Conservation (phyloP, 2,888 invertebrate species). For the Cerastis leucographa region DNA sequence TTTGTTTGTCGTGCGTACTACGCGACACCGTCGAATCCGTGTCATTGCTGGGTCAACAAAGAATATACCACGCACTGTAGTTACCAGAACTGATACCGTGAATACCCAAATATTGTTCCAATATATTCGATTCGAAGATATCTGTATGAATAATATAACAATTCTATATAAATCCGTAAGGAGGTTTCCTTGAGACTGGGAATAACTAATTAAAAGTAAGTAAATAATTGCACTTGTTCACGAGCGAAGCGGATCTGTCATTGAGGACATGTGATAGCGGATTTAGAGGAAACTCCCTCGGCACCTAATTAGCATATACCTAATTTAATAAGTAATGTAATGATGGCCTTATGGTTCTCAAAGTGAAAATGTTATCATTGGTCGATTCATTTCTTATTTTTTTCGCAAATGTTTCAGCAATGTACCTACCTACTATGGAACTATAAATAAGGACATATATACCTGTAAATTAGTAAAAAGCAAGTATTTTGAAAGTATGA, state of each 20-base stretch:
- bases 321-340: constrained; percentile 1
- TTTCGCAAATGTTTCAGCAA: no score
- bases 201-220: constrained; percentile 39
- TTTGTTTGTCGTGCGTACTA: neutral
- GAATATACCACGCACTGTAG: constrained; percentile 37
- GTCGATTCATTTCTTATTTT: neutral
- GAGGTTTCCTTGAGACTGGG: constrained; percentile 48
- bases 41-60: constrained; percentile 41
- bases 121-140: constrained; percentile 30
- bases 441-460: neutral
- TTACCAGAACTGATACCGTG: constrained; percentile 41
- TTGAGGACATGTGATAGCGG: constrained; percentile 45
- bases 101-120: constrained; percentile 37
- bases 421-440: neutral
- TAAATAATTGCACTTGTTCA: constrained; percentile 15
- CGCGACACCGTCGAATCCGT: constrained; percentile 12
- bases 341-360: constrained; percentile 27
- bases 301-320: constrained; percentile 2
- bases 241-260: constrained; percentile 35
- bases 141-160: constrained; percentile 44
- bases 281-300: constrained; percentile 41
- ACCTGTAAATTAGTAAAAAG: neutral
- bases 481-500: neutral
- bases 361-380: constrained; percentile 5
- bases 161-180: constrained; percentile 46